These are phyloP conservation scores for Coregonus ussuriensis DNA, from an alignment of 2,797 vertebrate genomes.

Conservation along the genomic window DNA sequence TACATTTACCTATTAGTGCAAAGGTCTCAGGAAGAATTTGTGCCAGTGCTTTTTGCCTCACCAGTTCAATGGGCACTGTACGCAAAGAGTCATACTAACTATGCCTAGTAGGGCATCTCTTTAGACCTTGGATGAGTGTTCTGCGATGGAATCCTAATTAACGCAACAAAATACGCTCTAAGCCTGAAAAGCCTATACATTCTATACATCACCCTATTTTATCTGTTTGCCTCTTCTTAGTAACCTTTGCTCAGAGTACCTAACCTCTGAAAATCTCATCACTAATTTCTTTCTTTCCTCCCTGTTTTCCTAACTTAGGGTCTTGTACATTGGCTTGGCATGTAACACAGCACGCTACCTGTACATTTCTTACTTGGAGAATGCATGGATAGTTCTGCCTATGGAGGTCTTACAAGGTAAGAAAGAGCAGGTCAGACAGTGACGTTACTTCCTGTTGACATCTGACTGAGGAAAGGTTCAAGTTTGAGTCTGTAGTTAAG, in stretches of 20 bases:
- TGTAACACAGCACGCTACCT: slow-evolving; percentile 95
- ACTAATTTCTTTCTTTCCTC: neutral
- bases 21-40: neutral
- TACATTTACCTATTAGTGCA: neutral
- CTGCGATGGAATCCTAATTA: neutral
- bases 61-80: neutral
- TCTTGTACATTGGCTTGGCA: slow-evolving; percentile 94
- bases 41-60: neutral
- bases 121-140: neutral
- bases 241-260: too few species aligned
- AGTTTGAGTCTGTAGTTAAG: neutral
- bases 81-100: neutral
- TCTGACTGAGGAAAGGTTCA: neutral
- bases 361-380: slow-evolving; percentile 95
- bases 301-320: slow-evolving; percentile 69
- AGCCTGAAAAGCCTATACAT: neutral
- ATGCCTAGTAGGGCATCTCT: neutral
- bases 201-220: neutral
- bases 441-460: neutral
- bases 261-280: neutral
- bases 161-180: neutral
- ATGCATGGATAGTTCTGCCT: slow-evolving; percentile 94
- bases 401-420: slow-evolving; percentile 98
- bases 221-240: neutral
- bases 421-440: neutral